Conservation (phyloP, 1,140 invertebrate species). For the Trachymyrmex cornetzi region DNA sequence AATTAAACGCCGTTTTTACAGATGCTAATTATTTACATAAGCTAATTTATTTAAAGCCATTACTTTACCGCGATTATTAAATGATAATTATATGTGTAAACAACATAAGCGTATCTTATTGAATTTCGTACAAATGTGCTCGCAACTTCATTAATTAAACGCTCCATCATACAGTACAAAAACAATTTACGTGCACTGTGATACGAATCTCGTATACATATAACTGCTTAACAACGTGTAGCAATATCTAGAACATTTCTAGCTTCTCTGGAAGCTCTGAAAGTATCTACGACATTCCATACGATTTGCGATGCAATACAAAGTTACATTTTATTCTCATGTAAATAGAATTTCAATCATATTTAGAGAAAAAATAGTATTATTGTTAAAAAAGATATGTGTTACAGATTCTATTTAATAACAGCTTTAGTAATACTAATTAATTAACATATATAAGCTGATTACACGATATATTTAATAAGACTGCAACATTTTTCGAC, state of each 20-base stretch:
- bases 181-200: not conserved
- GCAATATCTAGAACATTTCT: not conserved
- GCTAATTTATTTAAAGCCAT: slow-evolving; percentile 12
- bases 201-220: slow-evolving; percentile 17
- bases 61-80: not conserved
- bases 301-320: not conserved
- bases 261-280: not conserved
- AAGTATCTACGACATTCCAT: not conserved
- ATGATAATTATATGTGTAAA: slow-evolving; percentile 19
- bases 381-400: not conserved
- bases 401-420: not conserved
- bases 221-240: slow-evolving; percentile 1
- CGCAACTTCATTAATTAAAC: slow-evolving; percentile 54
- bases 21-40: not conserved
- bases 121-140: slow-evolving; percentile 10
- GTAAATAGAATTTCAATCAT: not conserved
- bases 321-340: not conserved
- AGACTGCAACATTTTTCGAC: not conserved
- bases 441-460: not conserved
- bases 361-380: not conserved
- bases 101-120: slow-evolving; percentile 54
- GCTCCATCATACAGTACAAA: not conserved
- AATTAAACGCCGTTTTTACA: not conserved
- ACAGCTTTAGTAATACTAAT: not conserved
- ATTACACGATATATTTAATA: not conserved